Evolutionary conservation across 1,140 invertebrate genomes (phyloP).

Genomic region (Trachymyrmex cornetzi): DNA sequence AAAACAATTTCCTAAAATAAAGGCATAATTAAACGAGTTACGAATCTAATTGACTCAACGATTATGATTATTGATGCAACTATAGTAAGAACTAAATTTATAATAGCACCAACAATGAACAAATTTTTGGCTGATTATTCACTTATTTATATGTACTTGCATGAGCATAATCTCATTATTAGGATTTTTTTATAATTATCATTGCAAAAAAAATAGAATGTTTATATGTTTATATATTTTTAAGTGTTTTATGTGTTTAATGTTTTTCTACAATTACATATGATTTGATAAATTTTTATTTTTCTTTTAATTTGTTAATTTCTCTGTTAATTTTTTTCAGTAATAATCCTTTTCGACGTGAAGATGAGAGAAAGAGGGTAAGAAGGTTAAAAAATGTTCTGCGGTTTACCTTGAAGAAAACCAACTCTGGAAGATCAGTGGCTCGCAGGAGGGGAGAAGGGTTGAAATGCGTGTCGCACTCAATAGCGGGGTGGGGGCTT

Average conservation of each 20-base stretch:
- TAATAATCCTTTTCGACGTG: neutral
- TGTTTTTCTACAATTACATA: neutral
- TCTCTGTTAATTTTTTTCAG: neutral
- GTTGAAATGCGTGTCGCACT: constrained; percentile 14
- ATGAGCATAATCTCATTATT: neutral
- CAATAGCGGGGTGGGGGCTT: constrained; percentile 41
- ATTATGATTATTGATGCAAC: neutral
- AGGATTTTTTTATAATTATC: neutral
- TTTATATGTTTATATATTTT: neutral
- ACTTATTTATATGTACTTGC: neutral
- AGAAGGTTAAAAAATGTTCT: neutral
- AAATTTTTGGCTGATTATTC: neutral
- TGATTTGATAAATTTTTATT: neutral
- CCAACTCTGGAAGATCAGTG: neutral
- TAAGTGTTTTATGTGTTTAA: neutral
- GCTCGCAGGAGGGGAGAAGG: constrained; percentile 22
- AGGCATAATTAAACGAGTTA: neutral
- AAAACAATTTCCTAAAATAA: neutral
- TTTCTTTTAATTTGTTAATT: neutral
- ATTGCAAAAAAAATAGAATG: neutral
- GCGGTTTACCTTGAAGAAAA: neutral
- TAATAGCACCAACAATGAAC: neutral
- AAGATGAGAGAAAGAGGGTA: neutral
- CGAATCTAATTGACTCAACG: neutral
- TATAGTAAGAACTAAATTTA: neutral